Percentiles rank a stretch among this genome's conserved stretches.
Conservation (phyloP, 2,113 vertebrate species). For the Lasiurus borealis region DNA sequence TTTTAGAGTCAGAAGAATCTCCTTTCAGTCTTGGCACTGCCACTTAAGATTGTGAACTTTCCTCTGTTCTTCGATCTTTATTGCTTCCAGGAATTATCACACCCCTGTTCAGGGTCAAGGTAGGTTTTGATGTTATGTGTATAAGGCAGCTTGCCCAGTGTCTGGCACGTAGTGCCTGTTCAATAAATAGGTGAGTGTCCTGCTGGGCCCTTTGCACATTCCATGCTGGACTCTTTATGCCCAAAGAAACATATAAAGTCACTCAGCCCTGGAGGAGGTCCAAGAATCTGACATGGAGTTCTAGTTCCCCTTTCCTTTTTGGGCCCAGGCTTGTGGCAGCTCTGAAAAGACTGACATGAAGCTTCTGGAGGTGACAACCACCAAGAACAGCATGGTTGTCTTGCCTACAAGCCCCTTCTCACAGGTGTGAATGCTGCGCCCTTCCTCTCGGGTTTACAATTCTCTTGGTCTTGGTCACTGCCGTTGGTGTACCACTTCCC, state of each 20-base stretch:
- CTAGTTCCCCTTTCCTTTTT: background rate
- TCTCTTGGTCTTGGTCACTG: background rate
- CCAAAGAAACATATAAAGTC: background rate
- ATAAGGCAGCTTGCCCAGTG: background rate
- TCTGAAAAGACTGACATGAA: background rate
- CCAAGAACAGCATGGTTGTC: background rate
- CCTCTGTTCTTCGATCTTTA: background rate
- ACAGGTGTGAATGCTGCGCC: background rate
- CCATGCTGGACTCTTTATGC: background rate
- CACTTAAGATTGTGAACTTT: background rate
- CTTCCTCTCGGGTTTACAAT: background rate
- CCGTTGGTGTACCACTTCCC: constrained; percentile 76
- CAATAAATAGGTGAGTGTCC: background rate
- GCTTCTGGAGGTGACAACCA: background rate
- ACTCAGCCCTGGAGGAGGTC: background rate
- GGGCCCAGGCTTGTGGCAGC: background rate
- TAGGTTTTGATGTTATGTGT: background rate
- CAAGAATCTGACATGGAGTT: background rate
- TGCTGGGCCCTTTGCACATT: background rate
- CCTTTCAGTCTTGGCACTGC: background rate
- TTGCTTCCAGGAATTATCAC: background rate
- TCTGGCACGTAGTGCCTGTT: background rate
- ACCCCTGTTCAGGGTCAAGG: background rate
- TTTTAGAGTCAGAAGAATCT: background rate
- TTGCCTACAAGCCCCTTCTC: background rate